Evolutionary conservation across 2,113 vertebrate species (phyloP).

Genomic region (Antechinus stuartii): DNA sequence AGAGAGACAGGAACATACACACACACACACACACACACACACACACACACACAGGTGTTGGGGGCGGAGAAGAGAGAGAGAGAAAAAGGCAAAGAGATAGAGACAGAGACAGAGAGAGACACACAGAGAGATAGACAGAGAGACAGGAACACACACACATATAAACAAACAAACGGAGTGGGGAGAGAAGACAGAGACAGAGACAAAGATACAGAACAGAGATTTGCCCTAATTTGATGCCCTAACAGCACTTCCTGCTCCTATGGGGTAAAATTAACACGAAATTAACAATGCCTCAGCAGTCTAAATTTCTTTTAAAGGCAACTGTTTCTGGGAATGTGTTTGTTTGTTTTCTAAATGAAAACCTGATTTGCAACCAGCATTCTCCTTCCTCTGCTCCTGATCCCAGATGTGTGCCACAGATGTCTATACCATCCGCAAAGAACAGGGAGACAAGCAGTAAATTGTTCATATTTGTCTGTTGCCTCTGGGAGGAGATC

Average conservation of each 20-base stretch:
- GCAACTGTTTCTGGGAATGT: not conserved
- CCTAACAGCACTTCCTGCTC: not conserved
- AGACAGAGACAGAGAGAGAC: not conserved
- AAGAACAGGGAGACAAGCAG: not conserved
- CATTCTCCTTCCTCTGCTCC: not conserved
- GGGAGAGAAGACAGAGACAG: too few species aligned
- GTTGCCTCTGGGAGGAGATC: conserved; percentile 16
- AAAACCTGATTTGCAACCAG: not conserved
- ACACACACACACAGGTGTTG: too few species aligned
- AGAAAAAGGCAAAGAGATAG: too few species aligned
- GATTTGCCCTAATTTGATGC: not conserved
- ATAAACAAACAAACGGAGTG: too few species aligned
- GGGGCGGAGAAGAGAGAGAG: too few species aligned
- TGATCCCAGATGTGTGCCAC: conserved; percentile 23
- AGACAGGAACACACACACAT: not conserved
- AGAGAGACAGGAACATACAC: too few species aligned
- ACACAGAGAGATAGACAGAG: not conserved
- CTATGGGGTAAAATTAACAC: too few species aligned
- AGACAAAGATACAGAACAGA: not conserved
- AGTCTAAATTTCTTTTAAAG: not conserved
- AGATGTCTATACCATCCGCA: conserved; percentile 39
- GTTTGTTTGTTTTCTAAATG: not conserved
- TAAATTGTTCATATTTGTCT: conserved; percentile 38
- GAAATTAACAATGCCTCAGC: not conserved
- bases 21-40: too few species aligned